These are phyloP conservation scores for Petroica traversi DNA, from an alignment of 2,113 vertebrate species.

Conservation along the genomic window DNA sequence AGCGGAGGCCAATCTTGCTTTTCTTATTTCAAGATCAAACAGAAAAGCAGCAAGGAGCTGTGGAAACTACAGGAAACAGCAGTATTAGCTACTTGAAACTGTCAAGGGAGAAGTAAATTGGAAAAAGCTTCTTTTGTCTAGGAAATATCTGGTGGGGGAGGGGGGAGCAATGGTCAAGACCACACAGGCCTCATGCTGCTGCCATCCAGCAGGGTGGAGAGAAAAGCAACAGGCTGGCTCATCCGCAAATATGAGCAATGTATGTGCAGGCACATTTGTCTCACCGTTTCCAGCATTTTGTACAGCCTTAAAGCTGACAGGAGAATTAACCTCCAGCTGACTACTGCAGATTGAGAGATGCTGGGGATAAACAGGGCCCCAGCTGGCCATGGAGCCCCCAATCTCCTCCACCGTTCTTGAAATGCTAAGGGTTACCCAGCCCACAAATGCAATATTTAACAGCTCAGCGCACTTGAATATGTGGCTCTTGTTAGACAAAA, in stretches of 20 bases:
- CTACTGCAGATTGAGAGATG: not conserved
- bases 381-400: not conserved
- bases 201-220: not conserved
- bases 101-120: conserved; percentile 11
- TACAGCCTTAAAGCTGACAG: not conserved
- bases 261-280: not conserved
- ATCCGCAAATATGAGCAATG: not conserved
- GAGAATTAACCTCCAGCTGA: conserved; percentile 44
- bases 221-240: not conserved
- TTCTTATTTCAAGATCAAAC: conserved; percentile 28
- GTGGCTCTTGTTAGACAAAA: not conserved
- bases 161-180: not conserved
- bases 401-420: not conserved
- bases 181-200: not conserved
- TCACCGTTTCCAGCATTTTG: not conserved
- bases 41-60: conserved; percentile 19
- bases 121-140: conserved; percentile 18
- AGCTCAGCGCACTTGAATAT: not conserved
- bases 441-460: not conserved
- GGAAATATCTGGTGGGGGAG: not conserved
- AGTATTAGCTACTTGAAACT: conserved; percentile 15
- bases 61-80: conserved; percentile 14
- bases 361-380: not conserved
- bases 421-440: not conserved
- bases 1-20: not conserved